Conservation (phyloP, 2,888 invertebrate species). For the Drosophila hamatofila region DNA sequence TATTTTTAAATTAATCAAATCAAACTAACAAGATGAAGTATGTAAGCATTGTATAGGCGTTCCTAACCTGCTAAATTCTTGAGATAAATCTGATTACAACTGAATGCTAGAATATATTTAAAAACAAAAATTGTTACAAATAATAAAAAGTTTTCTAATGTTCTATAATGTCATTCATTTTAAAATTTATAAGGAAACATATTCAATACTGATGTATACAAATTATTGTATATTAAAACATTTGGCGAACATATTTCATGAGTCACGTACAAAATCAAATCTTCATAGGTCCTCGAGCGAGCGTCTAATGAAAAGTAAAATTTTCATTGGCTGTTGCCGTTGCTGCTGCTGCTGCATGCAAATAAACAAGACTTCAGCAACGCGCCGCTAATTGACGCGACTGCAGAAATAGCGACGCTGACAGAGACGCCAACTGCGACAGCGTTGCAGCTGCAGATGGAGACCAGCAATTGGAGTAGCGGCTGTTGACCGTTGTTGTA, state of each 20-base stretch:
- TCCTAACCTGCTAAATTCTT: no score
- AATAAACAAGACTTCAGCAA: constrained; percentile 68
- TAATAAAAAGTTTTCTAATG: no score
- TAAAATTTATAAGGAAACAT: background rate
- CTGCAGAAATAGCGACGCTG: constrained; percentile 53
- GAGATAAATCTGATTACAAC: no score
- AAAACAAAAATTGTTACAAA: no score
- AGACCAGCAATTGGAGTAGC: constrained; percentile 41
- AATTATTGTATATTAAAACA: background rate
- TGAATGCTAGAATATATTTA: no score
- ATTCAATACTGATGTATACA: background rate
- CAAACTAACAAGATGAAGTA: no score
- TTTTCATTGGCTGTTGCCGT: constrained; percentile 45
- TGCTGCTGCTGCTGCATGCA: constrained; percentile 42
- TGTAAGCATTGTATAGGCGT: no score
- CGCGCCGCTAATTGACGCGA: constrained; percentile 72
- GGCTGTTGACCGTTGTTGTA: constrained; percentile 61
- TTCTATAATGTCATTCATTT: background rate
- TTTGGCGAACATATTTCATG: background rate
- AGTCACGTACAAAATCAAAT: background rate
- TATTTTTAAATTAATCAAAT: no score
- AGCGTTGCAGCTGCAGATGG: constrained; percentile 29
- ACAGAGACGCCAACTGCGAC: constrained; percentile 50
- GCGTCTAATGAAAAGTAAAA: constrained; percentile 33
- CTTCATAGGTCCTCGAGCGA: background rate